Evolutionary conservation across 1,140 invertebrate genomes (phyloP), one percentile per base, ranked within the genome.

Genomic region (Ganaspis sp.): DNA sequence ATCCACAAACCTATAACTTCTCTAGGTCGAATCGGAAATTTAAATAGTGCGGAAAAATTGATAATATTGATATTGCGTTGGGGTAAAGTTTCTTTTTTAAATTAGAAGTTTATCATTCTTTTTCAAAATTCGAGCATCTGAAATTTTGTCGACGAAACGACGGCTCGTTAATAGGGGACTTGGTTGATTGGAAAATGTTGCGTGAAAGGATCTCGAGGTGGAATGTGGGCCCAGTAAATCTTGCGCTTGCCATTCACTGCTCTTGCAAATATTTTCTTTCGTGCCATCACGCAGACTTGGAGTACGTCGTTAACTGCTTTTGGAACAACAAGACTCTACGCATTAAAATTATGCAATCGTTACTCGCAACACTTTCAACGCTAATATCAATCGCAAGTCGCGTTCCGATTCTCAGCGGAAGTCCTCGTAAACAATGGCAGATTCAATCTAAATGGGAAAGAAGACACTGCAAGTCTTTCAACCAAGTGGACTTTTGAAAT

Each of bases 401-500:
- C 78, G 87, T 88, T 87, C 87, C 82, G 80, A 87, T 88, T 88
- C 87, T 86, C 87, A 87, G 79, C 81, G 79, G 77, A 81, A 76
- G 76, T 75, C 77, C 81, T 82, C 78, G 78, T 77, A 71, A 76
- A 85, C 86, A 87, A 87, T 86, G 81, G 77, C 70, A 85, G 79
- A 87, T 86, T 81, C 75, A 84, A 87, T 85, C 81, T 77, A 74
- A 76, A 81, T 81, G 84, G 26, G 82, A 82, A 82, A 76, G 78
- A 58, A 58, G 26, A 64, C 70, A 26, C 70, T n/a, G 21, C 21
- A 26, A 8, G 12, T 72, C 38, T 72, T 45, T 15, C 29, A n/a
- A 29, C 45, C 4, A 9, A 11, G 17, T 54, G 17, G 53, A 58
- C 54, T 64, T 64, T 64, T 29, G 23, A 64, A 64, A 29, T 64